A percentile compares a stretch with the other conserved stretches of the same genome.
These are phyloP conservation scores for Sphecodes monilicornis DNA, from an alignment of 2,888 invertebrate species.

Conservation along the genomic window DNA sequence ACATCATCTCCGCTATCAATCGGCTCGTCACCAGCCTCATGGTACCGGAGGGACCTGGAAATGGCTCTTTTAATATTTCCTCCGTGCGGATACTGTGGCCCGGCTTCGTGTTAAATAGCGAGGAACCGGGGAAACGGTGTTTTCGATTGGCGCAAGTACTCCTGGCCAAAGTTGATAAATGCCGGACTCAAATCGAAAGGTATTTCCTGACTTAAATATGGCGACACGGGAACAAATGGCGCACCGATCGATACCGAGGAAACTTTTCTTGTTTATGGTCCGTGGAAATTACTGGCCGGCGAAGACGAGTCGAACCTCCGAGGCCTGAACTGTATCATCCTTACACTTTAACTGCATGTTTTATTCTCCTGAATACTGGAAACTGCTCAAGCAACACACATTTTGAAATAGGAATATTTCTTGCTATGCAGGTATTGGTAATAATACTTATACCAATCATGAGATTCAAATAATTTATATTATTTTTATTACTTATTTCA, in stretches of 20 bases:
- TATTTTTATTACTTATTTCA: too few relatives aligned
- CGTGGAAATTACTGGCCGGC: background rate
- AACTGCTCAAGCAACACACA: too few relatives aligned
- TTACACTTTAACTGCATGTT: background rate
- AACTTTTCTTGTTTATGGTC: background rate
- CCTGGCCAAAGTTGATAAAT: background rate
- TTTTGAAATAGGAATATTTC: too few relatives aligned
- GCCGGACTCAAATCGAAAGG: background rate
- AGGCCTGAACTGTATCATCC: background rate
- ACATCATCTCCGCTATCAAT: conserved; percentile 40
- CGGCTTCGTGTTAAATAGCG: background rate
- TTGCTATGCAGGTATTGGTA: too few relatives aligned
- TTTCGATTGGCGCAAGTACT: background rate
- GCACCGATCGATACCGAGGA: background rate
- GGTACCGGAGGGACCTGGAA: conserved; percentile 29
- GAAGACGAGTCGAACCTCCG: background rate
- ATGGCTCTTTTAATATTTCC: conserved; percentile 50
- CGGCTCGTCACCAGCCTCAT: conserved; percentile 20
- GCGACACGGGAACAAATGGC: background rate
- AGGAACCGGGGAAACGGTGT: background rate
- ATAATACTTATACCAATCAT: too few relatives aligned
- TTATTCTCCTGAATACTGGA: background rate
- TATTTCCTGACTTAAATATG: background rate
- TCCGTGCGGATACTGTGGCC: conserved; percentile 19
- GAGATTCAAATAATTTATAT: too few relatives aligned